Evolutionary conservation across 2,888 invertebrate species (phyloP).

Genomic region (Phlogophora meticulosa): DNA sequence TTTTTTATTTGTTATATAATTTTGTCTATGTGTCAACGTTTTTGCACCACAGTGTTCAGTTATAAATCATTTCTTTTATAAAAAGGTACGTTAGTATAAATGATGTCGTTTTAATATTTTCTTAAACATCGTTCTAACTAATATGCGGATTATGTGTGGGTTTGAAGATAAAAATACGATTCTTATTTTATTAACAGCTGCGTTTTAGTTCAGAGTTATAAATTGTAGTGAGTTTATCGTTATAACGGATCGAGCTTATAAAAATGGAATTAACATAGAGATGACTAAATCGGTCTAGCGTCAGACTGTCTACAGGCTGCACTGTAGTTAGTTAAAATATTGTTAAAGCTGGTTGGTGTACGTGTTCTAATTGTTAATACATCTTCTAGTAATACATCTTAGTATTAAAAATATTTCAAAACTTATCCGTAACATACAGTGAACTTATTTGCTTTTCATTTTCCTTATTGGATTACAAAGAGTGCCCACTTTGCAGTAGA

Average conservation of each 20-base stretch:
- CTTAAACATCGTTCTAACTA: conserved; percentile 23
- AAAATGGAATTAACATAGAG: conserved; percentile 49
- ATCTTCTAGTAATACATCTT: no score
- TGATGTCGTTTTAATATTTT: conserved; percentile 47
- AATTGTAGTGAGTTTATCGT: conserved; percentile 47
- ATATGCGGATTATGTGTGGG: conserved; percentile 43
- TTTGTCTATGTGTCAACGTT: conserved; percentile 20
- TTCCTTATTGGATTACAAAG: conserved; percentile 1
- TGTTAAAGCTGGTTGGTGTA: no score
- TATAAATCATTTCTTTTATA: conserved; percentile 41
- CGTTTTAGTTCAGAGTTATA: conserved; percentile 42
- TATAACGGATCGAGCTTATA: conserved; percentile 40
- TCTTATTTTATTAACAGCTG: conserved; percentile 32
- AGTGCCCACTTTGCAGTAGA: background rate
- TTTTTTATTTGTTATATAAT: background rate
- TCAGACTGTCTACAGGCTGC: conserved; percentile 41
- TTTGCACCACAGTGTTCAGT: conserved; percentile 32
- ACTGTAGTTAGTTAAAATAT: background rate
- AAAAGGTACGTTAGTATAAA: conserved; percentile 59
- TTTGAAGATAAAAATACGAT: conserved; percentile 32
- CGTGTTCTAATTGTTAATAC: no score
- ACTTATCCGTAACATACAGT: background rate
- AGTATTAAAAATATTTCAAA: background rate
- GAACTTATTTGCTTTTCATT: background rate
- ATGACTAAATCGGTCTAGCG: conserved; percentile 57